Percentiles rank a stretch among this genome's conserved stretches.
Evolutionary conservation across 2,113 vertebrate genomes (phyloP).

Genomic region (Mormoops blainvillei): DNA sequence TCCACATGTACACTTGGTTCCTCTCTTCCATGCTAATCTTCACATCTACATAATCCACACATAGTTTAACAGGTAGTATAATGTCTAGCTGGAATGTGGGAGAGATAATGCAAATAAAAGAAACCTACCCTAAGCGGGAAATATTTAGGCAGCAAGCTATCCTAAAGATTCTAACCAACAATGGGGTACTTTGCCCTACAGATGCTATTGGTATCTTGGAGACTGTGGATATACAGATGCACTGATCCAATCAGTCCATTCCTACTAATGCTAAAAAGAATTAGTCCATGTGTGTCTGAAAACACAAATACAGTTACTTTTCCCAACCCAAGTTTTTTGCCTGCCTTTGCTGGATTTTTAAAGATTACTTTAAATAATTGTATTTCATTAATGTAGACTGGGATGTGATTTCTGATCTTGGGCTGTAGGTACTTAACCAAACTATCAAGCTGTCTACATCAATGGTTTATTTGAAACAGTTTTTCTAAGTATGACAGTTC

Average conservation of each 20-base stretch:
- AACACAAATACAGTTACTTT: conserved; percentile 16
- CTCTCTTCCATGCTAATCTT: background rate
- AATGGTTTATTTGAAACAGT: conserved; percentile 33
- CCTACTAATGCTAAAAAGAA: background rate
- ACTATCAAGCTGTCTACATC: background rate
- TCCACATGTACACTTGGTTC: background rate
- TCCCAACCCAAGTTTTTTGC: conserved; percentile 17
- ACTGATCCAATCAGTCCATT: background rate
- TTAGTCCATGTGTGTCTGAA: background rate
- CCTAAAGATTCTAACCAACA: conserved; percentile 21
- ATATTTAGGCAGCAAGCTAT: conserved; percentile 1
- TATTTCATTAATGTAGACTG: background rate
- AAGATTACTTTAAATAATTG: conserved; percentile 3
- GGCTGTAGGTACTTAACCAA: conserved; percentile 30
- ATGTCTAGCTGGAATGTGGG: background rate
- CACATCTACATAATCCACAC: background rate
- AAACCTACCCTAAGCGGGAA: background rate
- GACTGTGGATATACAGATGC: background rate
- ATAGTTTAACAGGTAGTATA: background rate
- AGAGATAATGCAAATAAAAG: background rate
- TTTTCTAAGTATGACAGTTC: conserved; percentile 21
- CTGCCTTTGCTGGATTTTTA: background rate
- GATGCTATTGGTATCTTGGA: background rate
- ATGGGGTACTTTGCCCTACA: background rate
- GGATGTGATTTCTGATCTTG: background rate